Evolutionary conservation across 2,888 invertebrate genomes (phyloP), one percentile per base, ranked within the genome.

Genomic region (Habroteleia sp.): DNA sequence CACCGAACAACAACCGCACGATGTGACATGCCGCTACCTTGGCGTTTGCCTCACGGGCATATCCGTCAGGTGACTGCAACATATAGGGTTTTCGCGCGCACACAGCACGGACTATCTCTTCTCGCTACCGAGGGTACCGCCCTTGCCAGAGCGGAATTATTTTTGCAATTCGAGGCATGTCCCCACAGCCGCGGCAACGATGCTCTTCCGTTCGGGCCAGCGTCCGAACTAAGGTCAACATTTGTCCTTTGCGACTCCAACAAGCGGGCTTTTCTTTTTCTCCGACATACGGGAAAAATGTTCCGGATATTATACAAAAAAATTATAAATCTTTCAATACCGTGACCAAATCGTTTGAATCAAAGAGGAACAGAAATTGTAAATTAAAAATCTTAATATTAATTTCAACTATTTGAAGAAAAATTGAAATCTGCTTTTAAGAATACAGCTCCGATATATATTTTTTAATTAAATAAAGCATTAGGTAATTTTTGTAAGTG

Each of bases 81-180:
- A 56, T 63, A 69, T 68, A 74, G 69, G 74, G 33, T 33, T 5
- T 16, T 29, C 42, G 46, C 37, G 29, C 33, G 39, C 46, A 33
- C 27, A 8, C 41, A 25, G 44, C 41, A 31, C 50, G 13, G 42
- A 58, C 50, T 58, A 68, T 60, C 54, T 52, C 39, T 50, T 44
- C 37, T 48, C 35, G 74, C 54, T 66, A 68, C 66, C 66, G 66
- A 74, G 74, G 74, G 62, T 66, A 74, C 66, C 66, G 74, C 68
- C 74, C 56, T 62, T 66, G 66, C 65, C 58, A 50, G 25, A 50
- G 50, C 41, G 25, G 62, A 48, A 54, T 74, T 74, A 74, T 72
- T 74, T 74, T 65, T 68, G 71, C 56, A 37, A 68, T 65, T 69
- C 69, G 60, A 56, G 46, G 58, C 62, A 46, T 68, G 42, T 33